These are phyloP conservation scores for Drosophila pachea DNA, from an alignment of 1,140 invertebrate species.

Conservation along the genomic window DNA sequence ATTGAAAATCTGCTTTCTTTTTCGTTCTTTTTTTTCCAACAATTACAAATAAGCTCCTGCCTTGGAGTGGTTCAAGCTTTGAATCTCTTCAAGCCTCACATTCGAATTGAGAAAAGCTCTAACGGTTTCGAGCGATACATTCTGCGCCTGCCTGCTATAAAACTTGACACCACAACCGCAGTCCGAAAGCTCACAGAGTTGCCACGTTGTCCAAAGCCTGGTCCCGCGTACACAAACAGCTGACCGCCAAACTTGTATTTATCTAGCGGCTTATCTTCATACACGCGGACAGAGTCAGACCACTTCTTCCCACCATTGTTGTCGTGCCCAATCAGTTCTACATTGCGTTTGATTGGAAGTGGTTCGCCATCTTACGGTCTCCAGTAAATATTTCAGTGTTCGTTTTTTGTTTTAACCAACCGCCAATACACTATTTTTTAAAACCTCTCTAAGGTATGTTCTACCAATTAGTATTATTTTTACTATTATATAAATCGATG, in stretches of 20 bases:
- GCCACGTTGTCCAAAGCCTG: constrained; percentile 7
- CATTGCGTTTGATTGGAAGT: constrained; percentile 55
- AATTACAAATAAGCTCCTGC: not conserved
- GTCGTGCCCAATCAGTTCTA: constrained; percentile 55
- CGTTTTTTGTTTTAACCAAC: constrained; percentile 22
- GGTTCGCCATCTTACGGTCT: constrained; percentile 56
- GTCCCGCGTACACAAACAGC: constrained; percentile 32
- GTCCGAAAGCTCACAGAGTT: constrained; percentile 14
- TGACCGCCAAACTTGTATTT: constrained; percentile 58
- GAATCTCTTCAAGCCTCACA: not conserved
- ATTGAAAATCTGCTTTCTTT: no score
- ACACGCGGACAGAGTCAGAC: constrained; percentile 37
- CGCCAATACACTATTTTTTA: constrained; percentile 33
- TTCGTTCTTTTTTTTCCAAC: no score
- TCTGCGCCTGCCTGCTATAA: constrained; percentile 8
- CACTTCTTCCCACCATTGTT: constrained; percentile 48
- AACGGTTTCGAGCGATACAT: not conserved
- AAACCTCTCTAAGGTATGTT: constrained; percentile 48
- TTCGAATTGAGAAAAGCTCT: constrained; percentile 17
- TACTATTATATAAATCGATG: constrained; percentile 34
- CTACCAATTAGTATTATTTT: constrained; percentile 14
- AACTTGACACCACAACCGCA: constrained; percentile 7
- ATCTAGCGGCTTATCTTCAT: constrained; percentile 49
- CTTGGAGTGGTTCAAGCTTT: not conserved
- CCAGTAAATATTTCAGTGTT: constrained; percentile 28